Evolutionary conservation across 2,888 invertebrate species (phyloP).

Genomic region (Panopea generosa): DNA sequence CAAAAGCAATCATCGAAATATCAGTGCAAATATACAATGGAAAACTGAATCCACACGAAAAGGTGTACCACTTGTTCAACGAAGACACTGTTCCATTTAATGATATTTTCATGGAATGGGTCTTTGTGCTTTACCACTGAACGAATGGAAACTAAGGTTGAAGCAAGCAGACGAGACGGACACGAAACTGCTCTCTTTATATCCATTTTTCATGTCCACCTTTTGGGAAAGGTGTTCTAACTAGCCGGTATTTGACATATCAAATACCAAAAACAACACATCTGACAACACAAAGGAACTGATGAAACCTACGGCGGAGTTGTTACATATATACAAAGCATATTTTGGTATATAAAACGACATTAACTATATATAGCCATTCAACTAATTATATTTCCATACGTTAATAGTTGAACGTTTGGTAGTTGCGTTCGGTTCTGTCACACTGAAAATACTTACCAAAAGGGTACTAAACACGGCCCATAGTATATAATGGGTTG

Average conservation of each 20-base stretch:
- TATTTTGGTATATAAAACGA: slow-evolving; percentile 61
- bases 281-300: slow-evolving; percentile 57
- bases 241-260: slow-evolving; percentile 72
- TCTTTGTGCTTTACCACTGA: slow-evolving; percentile 55
- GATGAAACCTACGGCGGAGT: slow-evolving; percentile 55
- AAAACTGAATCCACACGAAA: slow-evolving; percentile 20
- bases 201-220: slow-evolving; percentile 68
- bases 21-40: slow-evolving; percentile 56
- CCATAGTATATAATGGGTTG: too few relatives aligned
- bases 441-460: too few relatives aligned
- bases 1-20: slow-evolving; percentile 70
- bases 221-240: slow-evolving; percentile 70
- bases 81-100: slow-evolving; percentile 66
- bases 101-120: slow-evolving; percentile 68
- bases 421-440: too few relatives aligned
- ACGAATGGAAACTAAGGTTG: slow-evolving; percentile 65
- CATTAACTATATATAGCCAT: too few relatives aligned
- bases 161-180: slow-evolving; percentile 45
- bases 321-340: slow-evolving; percentile 63
- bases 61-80: slow-evolving; percentile 71
- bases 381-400: too few relatives aligned
- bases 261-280: slow-evolving; percentile 60
- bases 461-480: too few relatives aligned
- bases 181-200: slow-evolving; percentile 67
- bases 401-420: too few relatives aligned